Percentiles rank a stretch among this genome's conserved stretches.
phyloP scores from a whole-genome alignment of 2,113 vertebrate species.

The Pseudopipra pipra region DNA sequence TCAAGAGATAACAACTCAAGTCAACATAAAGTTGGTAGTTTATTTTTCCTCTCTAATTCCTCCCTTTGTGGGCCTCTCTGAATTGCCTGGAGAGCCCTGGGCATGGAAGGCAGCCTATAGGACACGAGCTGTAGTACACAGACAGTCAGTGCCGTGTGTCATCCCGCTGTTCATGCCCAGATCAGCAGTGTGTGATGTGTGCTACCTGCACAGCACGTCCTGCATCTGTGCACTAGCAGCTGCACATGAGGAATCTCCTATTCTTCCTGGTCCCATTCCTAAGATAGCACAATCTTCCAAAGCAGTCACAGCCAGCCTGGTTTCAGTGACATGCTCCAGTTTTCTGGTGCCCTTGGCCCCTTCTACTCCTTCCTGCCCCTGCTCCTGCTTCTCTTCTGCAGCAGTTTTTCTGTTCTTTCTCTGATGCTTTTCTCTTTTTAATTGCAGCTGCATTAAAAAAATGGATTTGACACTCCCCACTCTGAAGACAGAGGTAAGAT shows the following conservation, averaged over 20 bases:
- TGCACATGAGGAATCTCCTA: background rate
- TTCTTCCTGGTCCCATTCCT: background rate
- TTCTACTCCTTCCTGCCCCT: background rate
- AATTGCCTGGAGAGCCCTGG: background rate
- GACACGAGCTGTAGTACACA: accelerated
- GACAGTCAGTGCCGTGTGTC: accelerated
- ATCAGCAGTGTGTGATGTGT: accelerated
- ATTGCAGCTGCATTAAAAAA: background rate
- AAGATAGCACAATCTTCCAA: background rate
- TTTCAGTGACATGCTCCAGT: background rate
- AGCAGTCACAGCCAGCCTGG: background rate
- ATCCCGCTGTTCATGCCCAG: background rate
- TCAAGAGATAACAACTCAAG: background rate
- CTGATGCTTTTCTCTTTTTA: background rate
- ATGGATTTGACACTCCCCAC: background rate
- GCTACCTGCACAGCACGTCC: accelerated
- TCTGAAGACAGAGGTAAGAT: background rate
- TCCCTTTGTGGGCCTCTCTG: background rate
- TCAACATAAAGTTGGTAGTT: background rate
- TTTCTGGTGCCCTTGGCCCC: background rate
- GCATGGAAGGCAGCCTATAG: background rate
- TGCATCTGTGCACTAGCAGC: background rate
- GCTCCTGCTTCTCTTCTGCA: background rate
- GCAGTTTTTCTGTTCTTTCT: background rate
- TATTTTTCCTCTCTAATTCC: background rate